phyloP scores from a whole-genome alignment of 2,888 invertebrate genomes.

The Dryococelus australis region DNA sequence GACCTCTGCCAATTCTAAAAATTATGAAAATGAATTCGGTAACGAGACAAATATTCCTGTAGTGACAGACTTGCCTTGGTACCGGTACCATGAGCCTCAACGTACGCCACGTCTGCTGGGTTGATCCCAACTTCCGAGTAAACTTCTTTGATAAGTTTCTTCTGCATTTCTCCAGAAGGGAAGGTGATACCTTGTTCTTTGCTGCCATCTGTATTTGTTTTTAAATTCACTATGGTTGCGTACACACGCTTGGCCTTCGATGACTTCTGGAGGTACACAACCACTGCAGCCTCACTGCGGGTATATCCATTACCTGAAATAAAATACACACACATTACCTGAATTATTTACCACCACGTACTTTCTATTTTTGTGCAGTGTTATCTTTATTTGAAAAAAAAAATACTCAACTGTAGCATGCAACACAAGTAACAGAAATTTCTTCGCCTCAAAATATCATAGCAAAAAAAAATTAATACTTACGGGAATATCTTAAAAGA shows the following conservation, averaged over 20 bases:
- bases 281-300: constrained; percentile 86
- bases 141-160: constrained; percentile 81
- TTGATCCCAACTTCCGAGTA: constrained; percentile 84
- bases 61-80: constrained; percentile 72
- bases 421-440: too few relatives aligned
- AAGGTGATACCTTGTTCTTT: constrained; percentile 91
- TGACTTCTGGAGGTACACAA: constrained; percentile 82
- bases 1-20: too few relatives aligned
- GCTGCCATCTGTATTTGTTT: constrained; percentile 91
- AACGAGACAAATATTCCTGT: too few relatives aligned
- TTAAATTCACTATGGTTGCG: constrained; percentile 85
- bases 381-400: background rate
- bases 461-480: too few relatives aligned
- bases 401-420: background rate
- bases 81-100: constrained; percentile 98
- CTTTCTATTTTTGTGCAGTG: background rate
- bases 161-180: constrained; percentile 83
- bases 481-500: too few relatives aligned
- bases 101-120: constrained; percentile 85
- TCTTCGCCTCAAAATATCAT: too few relatives aligned
- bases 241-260: constrained; percentile 80
- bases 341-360: background rate
- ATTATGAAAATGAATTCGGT: too few relatives aligned
- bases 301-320: constrained; percentile 84
- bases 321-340: background rate